Percentiles rank a stretch among this genome's conserved stretches.
Conservation (phyloP, 2,797 vertebrate genomes). For the Champsocephalus gunnari region DNA sequence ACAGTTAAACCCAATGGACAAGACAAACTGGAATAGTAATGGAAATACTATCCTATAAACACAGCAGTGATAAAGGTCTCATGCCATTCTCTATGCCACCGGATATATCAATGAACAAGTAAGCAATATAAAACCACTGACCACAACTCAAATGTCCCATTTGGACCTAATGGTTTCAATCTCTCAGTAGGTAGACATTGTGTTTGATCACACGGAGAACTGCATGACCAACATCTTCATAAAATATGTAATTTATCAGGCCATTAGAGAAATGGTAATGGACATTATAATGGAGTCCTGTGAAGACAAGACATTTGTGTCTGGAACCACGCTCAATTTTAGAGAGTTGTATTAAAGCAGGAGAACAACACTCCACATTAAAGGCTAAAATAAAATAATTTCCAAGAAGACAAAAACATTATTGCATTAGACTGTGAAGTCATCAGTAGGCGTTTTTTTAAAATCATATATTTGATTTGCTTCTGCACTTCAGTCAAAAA, state of each 20-base stretch:
- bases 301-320: slow-evolving; percentile 27
- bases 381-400: neutral
- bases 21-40: neutral
- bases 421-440: too few species aligned
- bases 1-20: neutral
- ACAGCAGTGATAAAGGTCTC: neutral
- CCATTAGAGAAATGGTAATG: slow-evolving; percentile 46
- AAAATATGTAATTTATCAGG: slow-evolving; percentile 28
- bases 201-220: slow-evolving; percentile 31
- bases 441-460: too few species aligned
- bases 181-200: slow-evolving; percentile 31
- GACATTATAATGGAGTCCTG: slow-evolving; percentile 31
- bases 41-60: neutral
- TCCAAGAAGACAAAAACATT: too few species aligned
- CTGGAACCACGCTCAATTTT: slow-evolving; percentile 11
- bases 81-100: neutral
- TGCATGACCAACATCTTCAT: slow-evolving; percentile 29
- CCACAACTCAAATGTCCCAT: neutral
- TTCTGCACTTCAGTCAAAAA: too few species aligned
- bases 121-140: slow-evolving; percentile 3
- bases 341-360: neutral
- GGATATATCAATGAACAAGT: neutral
- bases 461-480: too few species aligned
- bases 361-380: neutral
- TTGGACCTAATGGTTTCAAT: slow-evolving; percentile 12